Evolutionary conservation across 2,888 invertebrate genomes (phyloP), one percentile per base, ranked within the genome.

Genomic region (Sceliomorpha sp.): DNA sequence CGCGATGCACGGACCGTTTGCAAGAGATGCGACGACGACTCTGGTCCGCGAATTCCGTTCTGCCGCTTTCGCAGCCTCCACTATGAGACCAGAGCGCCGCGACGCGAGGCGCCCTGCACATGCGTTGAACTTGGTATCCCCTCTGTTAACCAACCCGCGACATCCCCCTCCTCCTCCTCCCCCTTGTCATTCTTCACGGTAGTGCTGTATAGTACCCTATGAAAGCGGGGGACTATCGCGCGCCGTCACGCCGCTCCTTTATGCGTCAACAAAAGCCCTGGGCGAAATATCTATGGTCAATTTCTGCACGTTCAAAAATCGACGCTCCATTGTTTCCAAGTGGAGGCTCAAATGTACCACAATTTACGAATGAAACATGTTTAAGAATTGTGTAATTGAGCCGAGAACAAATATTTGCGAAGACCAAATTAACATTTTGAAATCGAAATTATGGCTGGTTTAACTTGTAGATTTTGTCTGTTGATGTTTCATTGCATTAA

Each of bases 21-120:
- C 85, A 79, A 72, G 83, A 82, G 86, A 85, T 85, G 84, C 84
- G 83, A 85, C 84, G 80, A 62, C 72, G 72, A 86, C 86, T 86
- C 84, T 66, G 75, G 67, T 85, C 84, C 85, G 87, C 86, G 84
- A 84, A 85, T 83, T 85, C 81, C 79, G 82, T 77, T 67, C 79
- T 79, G 82, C 80, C 78, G 84, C 79, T 83, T 83, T 79, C 84
- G 79, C 85, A 85, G 86, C 86, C 87, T 85, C 87, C 86, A 80
- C 69, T 77, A 77, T 70, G 79, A 81, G 79, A 83, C 80, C 82
- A 76, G 77, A 84, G 85, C 85, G 85, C 81, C 82, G 85, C 85
- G 85, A 83, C 84, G 84, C 84, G 81, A 81, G 77, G 79, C 84
- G 83, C 82, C 87, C 87, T 87, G 88, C 88, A 88, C 88, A 88